These are phyloP conservation scores for Asobara japonica DNA, from an alignment of 1,140 invertebrate species.

Conservation along the genomic window DNA sequence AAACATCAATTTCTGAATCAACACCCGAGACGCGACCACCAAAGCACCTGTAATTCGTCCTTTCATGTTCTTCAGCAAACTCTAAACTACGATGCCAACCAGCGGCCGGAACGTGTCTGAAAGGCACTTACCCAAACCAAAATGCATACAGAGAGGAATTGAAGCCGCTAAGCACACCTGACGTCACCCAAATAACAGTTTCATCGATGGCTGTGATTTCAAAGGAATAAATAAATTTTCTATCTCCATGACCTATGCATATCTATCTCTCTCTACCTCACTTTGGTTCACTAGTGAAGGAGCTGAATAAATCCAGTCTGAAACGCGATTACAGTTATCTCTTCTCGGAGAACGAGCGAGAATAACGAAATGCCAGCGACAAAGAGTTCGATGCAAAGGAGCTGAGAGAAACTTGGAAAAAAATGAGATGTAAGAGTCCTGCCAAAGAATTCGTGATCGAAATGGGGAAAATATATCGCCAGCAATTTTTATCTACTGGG, in stretches of 20 bases:
- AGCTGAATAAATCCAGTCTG: slow-evolving; percentile 27
- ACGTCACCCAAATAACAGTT: neutral
- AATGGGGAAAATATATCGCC: too few species aligned
- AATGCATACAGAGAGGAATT: neutral
- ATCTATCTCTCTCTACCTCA: neutral
- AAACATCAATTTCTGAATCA: neutral
- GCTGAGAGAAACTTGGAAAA: too few species aligned
- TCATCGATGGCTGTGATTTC: neutral
- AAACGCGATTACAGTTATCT: slow-evolving; percentile 29
- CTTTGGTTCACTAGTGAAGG: neutral
- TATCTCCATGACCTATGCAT: slow-evolving; percentile 3
- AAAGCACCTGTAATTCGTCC: neutral
- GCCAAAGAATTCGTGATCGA: too few species aligned
- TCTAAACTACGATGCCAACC: neutral
- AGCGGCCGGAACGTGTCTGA: slow-evolving; percentile 3
- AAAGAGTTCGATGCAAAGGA: slow-evolving; percentile 15
- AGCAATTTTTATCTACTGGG: too few species aligned
- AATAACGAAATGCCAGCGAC: slow-evolving; percentile 22
- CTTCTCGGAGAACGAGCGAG: slow-evolving; percentile 19
- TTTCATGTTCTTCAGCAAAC: neutral
- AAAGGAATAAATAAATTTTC: slow-evolving; percentile 17
- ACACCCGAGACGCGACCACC: neutral
- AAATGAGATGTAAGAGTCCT: too few species aligned
- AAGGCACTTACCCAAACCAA: neutral
- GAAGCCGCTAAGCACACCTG: neutral